Evolutionary conservation across 2,113 vertebrate species (phyloP).

Genomic region (Diadophis punctatus): DNA sequence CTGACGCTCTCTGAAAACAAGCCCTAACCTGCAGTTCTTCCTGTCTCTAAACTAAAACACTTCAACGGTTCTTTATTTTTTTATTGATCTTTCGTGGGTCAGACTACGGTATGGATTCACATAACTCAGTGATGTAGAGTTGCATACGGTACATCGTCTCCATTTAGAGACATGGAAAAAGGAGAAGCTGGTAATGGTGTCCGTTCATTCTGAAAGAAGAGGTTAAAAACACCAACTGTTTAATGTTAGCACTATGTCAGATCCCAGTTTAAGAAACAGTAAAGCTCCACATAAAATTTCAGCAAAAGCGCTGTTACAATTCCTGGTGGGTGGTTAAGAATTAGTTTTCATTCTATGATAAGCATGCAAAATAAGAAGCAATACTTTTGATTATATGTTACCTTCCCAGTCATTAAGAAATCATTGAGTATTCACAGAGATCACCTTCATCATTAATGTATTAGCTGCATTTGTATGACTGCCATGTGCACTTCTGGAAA

Average conservation of each 20-base stretch:
- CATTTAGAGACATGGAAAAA: not conserved
- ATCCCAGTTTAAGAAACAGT: not conserved
- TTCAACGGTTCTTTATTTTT: slow-evolving; percentile 18
- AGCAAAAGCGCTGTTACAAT: slow-evolving; percentile 42
- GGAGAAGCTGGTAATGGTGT: not conserved
- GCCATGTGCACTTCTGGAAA: slow-evolving; percentile 65
- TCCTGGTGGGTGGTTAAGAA: slow-evolving; percentile 63
- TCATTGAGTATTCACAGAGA: slow-evolving; percentile 72
- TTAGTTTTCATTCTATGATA: slow-evolving; percentile 53
- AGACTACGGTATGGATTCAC: not conserved
- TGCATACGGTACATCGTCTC: not conserved
- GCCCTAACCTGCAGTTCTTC: slow-evolving; percentile 8
- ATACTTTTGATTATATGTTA: slow-evolving; percentile 66
- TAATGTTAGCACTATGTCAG: slow-evolving; percentile 10
- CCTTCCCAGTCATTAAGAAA: slow-evolving; percentile 70
- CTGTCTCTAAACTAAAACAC: slow-evolving; percentile 13
- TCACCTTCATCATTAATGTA: slow-evolving; percentile 71
- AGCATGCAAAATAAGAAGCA: slow-evolving; percentile 64
- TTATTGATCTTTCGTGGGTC: slow-evolving; percentile 3
- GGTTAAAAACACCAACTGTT: not conserved
- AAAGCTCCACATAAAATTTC: slow-evolving; percentile 35
- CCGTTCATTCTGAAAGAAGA: not conserved
- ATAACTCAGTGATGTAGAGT: not conserved
- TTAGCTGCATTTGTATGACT: slow-evolving; percentile 66
- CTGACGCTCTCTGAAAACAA: not conserved